Conservation (phyloP, 1,140 invertebrate species). For the Penaeus chinensis region DNA sequence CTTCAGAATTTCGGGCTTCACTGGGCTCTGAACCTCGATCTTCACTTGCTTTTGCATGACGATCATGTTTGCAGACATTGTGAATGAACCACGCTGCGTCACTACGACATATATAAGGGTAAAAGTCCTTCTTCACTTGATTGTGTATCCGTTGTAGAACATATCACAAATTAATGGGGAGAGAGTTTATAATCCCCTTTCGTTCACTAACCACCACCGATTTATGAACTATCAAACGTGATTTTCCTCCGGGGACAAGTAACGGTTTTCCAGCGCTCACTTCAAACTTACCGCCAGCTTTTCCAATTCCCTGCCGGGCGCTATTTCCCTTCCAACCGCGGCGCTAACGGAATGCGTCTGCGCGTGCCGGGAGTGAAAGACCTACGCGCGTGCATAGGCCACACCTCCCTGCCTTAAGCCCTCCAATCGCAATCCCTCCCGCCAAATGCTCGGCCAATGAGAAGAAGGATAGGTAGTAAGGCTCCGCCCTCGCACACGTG, state of each 20-base stretch:
- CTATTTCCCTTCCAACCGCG: conserved; percentile 45
- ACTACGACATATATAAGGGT: neutral
- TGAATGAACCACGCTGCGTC: neutral
- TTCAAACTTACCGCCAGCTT: conserved; percentile 44
- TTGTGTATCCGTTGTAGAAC: neutral
- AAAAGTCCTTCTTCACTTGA: neutral
- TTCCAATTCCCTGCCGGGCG: conserved; percentile 5
- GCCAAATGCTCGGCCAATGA: conserved; percentile 49
- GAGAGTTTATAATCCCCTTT: neutral
- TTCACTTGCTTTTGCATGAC: conserved; percentile 45
- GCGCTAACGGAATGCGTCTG: conserved; percentile 58
- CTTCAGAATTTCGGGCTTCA: conserved; percentile 50
- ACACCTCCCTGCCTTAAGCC: conserved; percentile 30
- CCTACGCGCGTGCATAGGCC: conserved; percentile 59
- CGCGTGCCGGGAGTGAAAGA: conserved; percentile 54
- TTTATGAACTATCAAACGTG: too few relatives aligned
- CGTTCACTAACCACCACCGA: neutral
- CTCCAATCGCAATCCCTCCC: conserved; percentile 50
- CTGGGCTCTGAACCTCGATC: conserved; percentile 41
- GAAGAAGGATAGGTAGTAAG: neutral
- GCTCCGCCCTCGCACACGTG: conserved; percentile 53
- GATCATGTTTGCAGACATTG: conserved; percentile 27
- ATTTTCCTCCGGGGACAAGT: conserved; percentile 6
- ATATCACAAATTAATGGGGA: conserved; percentile 9
- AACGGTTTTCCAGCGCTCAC: conserved; percentile 47